Evolutionary conservation across 35 echinoderm and acorn worm genomes (phyloP), one percentile per base, ranked within the genome.

Genomic region (Lytechinus pictus): DNA sequence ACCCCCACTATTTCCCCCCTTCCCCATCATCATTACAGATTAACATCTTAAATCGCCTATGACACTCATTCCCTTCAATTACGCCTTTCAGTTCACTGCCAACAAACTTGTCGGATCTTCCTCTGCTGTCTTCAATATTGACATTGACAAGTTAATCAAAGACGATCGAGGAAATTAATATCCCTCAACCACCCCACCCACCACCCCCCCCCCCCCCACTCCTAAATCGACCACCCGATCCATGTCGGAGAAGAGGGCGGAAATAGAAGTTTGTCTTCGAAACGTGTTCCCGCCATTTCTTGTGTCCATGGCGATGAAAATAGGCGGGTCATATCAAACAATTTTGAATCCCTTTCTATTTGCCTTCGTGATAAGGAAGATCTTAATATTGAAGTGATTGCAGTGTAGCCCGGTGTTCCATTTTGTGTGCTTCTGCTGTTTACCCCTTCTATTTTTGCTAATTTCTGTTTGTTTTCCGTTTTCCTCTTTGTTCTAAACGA

Each of bases 71-170:
- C 19, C n/a, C 66, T 79, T 79, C 66, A 79, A n/a, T 79, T 79
- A 79, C 66, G 66, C 66, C 88, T 90, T 33, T 29, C 52, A 28
- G 5, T 28, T 52, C 16, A 24, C 66, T 79, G 66, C 66, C 66
- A 79, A 79, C 33, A 79, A 79, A 79, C 66, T n/a, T 5, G 66
- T 79, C 66, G 19, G n/a, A 79, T 24, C 19, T 52, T 90, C 88
- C 28, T 90, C 1, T 33, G 1, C 29, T 33, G 14, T 90, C 88
- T 52, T 54, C 5, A 27, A 28, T 52, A 54, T 90, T 90, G 88
- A 90, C 88, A 90, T 9, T 90, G 28, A 54, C 88, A 90, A 90
- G 29, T 90, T 90, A 90, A 90, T 90, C 28, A 90, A 27, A 90
- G n/a, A 52, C 28, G 24, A 9, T 51, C 29, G 27, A 90, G 29